These are phyloP conservation scores for Micropterix aruncella DNA, from an alignment of 2,888 invertebrate genomes.

Conservation along the genomic window DNA sequence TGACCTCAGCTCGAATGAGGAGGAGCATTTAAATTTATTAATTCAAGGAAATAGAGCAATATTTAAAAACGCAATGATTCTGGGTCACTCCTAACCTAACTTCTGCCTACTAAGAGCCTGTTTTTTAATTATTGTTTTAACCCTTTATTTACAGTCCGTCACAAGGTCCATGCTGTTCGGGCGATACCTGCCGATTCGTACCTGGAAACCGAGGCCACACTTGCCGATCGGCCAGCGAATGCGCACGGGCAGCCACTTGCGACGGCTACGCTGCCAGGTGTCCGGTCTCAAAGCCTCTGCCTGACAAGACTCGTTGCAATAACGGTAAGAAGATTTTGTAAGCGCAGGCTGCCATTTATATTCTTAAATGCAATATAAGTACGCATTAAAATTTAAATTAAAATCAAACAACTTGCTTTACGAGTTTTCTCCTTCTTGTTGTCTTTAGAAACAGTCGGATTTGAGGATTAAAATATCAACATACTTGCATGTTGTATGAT, in stretches of 20 bases:
- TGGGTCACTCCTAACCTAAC: too few relatives aligned
- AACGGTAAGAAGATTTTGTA: constrained; percentile 60
- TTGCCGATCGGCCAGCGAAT: constrained; percentile 78
- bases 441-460: constrained; percentile 2
- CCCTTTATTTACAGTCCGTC: constrained; percentile 59
- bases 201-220: constrained; percentile 45
- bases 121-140: background rate
- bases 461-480: too few relatives aligned
- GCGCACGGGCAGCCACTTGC: constrained; percentile 79
- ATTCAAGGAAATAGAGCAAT: too few relatives aligned
- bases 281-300: constrained; percentile 66
- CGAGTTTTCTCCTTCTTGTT: too few relatives aligned
- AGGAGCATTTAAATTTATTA: too few relatives aligned
- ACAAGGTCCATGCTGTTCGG: constrained; percentile 92
- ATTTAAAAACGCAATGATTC: too few relatives aligned
- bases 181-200: constrained; percentile 65
- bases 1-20: too few relatives aligned
- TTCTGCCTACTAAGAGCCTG: too few relatives aligned
- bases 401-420: too few relatives aligned
- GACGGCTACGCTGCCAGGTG: constrained; percentile 78
- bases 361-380: too few relatives aligned
- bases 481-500: too few relatives aligned
- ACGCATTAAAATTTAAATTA: too few relatives aligned
- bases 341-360: background rate
- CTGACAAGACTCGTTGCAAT: constrained; percentile 90